Evolutionary conservation across 2,113 vertebrate species (phyloP).

Genomic region (Martes martes): DNA sequence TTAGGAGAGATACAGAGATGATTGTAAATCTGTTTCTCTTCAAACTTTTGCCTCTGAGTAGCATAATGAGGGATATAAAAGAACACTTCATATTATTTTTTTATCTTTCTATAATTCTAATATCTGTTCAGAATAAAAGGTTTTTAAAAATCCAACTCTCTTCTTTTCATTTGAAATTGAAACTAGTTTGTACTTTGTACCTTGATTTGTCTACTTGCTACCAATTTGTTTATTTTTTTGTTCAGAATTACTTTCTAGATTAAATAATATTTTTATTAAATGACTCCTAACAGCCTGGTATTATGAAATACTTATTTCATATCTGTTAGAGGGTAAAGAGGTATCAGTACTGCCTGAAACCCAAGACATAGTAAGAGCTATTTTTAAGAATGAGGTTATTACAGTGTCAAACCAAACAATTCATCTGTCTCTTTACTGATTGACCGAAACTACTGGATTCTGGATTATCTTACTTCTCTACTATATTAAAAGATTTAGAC

Average conservation of each 20-base stretch:
- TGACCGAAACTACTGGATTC: background rate
- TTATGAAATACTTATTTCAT: background rate
- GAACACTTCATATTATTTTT: accelerated
- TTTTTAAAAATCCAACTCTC: background rate
- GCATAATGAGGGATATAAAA: background rate
- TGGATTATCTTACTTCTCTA: background rate
- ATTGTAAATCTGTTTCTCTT: background rate
- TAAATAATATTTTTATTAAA: background rate
- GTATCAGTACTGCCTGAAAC: background rate
- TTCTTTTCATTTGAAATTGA: background rate
- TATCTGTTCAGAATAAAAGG: background rate
- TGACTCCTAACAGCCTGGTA: background rate
- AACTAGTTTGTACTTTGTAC: background rate
- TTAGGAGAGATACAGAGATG: background rate
- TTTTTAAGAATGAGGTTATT: background rate
- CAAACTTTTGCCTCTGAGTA: background rate
- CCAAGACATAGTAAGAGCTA: background rate
- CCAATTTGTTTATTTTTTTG: background rate
- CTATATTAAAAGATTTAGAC: background rate
- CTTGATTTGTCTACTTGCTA: background rate
- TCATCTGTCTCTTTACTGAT: background rate
- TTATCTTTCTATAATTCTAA: background rate
- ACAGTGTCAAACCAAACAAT: background rate
- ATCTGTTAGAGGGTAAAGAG: background rate
- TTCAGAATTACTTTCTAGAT: background rate